Evolutionary conservation across 2,888 invertebrate genomes (phyloP), one percentile per base, ranked within the genome.

Genomic region (Cremastinae sp.): DNA sequence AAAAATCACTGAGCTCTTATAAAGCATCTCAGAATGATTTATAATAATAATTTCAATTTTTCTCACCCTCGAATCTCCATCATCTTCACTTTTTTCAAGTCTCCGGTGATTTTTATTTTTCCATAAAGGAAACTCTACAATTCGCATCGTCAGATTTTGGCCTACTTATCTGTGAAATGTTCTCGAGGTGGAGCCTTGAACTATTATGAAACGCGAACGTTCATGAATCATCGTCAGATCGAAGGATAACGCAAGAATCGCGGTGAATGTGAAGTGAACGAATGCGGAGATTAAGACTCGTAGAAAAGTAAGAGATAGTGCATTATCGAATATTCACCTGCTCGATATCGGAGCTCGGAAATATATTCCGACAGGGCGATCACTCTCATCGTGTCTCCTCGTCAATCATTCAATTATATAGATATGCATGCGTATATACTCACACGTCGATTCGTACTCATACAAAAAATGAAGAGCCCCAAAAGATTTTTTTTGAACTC

Each of bases 321-420:
- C 14, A 53, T 37, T 45, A 4, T 28, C 28, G 14, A n/a, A n/a
- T n/a, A 45, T 47, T 8, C 47, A 35, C 18, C 47, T 16, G 35
- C 14, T 16, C n/a, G n/a, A 62, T 55, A 45, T 62, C 64, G 49
- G 39, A 28, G 37, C n/a, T 41, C 20, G 41, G 56, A 56, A 47
- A 58, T 47, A 47, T 64, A 22, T 14, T 8, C 12, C 39, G 49
- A 49, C 39, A 56, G 64, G 41, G 37, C 49, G 49, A 71, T 64
- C 51, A 45, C 51, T 64, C 58, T 74, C 58, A 51, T 58, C 58
- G 43, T 20, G 43, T 69, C 16, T 20, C 49, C 69, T 58, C 37
- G 56, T 62, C 68, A 14, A 62, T 64, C 68, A 64, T 56, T 62
- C 55, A n/a, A 49, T 49, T 28, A n/a, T n/a, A n/a, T n/a, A n/a